These are phyloP conservation scores for Polylopha cassiicola DNA, from an alignment of 2,888 invertebrate species.

Conservation along the genomic window DNA sequence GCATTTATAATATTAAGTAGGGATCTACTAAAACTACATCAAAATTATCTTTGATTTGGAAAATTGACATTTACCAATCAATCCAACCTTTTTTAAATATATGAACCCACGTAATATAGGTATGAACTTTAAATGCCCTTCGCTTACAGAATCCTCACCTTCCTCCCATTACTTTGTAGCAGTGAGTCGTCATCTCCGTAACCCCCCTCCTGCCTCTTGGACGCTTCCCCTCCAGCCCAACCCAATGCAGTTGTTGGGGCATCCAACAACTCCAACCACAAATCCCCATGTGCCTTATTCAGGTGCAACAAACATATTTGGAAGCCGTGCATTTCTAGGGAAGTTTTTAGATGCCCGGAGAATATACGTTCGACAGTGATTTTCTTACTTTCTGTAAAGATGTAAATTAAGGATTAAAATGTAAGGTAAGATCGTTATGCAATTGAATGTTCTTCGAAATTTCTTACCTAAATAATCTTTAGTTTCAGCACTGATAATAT, in stretches of 20 bases:
- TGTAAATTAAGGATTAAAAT: constrained; percentile 2
- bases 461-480: constrained; percentile 79
- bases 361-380: constrained; percentile 73
- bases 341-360: constrained; percentile 81
- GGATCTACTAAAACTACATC: too few species aligned
- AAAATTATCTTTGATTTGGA: too few species aligned
- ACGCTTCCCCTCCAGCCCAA: constrained; percentile 74
- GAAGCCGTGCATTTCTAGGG: constrained; percentile 87
- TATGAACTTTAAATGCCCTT: too few species aligned
- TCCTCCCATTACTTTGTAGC: constrained; percentile 39
- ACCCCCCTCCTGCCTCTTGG: constrained; percentile 40
- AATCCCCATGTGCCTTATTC: constrained; percentile 50
- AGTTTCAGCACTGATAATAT: constrained; percentile 82
- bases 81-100: too few species aligned
- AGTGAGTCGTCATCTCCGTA: constrained; percentile 48
- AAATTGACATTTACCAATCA: too few species aligned
- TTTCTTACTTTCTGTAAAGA: constrained; percentile 52
- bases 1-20: too few species aligned
- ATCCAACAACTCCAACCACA: constrained; percentile 78
- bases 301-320: constrained; percentile 83
- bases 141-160: constrained; percentile 40
- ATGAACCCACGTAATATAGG: too few species aligned
- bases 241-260: constrained; percentile 74
- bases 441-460: not conserved
- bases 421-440: too few species aligned